A percentile compares a stretch with the other conserved stretches of the same genome.
Conservation (phyloP, 2,888 invertebrate species). For the Psococerastis gibbosa region DNA sequence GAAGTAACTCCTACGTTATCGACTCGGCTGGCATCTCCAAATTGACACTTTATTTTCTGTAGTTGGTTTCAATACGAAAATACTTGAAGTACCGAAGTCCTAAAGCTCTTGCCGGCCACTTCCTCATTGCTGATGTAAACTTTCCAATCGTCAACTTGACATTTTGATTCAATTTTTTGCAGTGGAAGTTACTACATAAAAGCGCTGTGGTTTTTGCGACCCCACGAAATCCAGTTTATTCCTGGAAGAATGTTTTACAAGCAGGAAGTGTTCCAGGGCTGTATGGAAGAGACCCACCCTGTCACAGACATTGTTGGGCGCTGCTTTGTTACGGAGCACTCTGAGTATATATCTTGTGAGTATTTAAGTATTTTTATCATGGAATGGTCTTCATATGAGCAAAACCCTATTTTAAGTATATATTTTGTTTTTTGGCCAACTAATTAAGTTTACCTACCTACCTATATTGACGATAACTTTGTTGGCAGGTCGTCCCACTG, state of each 20-base stretch:
- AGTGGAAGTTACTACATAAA: conserved; percentile 82
- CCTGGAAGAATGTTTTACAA: conserved; percentile 70
- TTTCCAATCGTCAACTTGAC: too few species aligned
- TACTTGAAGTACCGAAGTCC: too few species aligned
- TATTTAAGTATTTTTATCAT: conserved; percentile 19
- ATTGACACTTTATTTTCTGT: too few species aligned
- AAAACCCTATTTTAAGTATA: conserved; percentile 8
- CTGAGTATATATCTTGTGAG: conserved; percentile 75
- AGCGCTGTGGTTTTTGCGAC: conserved; percentile 83
- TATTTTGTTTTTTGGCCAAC: conserved; percentile 1
- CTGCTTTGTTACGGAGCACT: conserved; percentile 76
- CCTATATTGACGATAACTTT: too few species aligned
- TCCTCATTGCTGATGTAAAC: too few species aligned
- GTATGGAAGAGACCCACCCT: conserved; percentile 79
- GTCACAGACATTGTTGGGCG: conserved; percentile 79
- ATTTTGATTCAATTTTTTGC: too few species aligned
- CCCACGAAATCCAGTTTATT: conserved; percentile 67
- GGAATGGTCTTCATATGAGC: too few species aligned
- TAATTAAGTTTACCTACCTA: neutral
- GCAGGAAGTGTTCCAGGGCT: conserved; percentile 81
- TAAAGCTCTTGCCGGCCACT: too few species aligned
- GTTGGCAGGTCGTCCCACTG: conserved; percentile 66
- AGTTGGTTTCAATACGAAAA: too few species aligned
- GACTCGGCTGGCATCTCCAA: too few species aligned
- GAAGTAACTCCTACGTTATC: too few species aligned